Evolutionary conservation across 2,888 invertebrate genomes (phyloP), one percentile per base, ranked within the genome.

Genomic region (Monochamus alternatus): DNA sequence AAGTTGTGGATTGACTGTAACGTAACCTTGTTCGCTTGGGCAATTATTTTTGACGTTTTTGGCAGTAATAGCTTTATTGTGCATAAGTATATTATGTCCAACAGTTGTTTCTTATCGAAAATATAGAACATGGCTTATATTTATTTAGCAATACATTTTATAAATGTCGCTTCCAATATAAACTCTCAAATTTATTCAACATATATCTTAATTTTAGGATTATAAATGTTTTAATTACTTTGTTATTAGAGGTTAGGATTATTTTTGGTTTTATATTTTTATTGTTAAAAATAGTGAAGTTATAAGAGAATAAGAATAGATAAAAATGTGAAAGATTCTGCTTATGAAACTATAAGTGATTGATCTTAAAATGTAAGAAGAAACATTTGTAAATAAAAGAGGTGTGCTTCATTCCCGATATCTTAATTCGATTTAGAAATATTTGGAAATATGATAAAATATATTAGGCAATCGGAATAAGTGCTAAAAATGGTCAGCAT

Each of bases 1-100:
- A 63, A 38, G 43, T 22, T 5, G 44, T 22, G 47, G 10, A 30
- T 64, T 43, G 44, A 30, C 3, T 44, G 12, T 30, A 51, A n/a
- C n/a, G 55, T 55, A 55, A 55, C 55, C 55, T 55, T 55, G 55
- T 5, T 55, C 5, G 55, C 7, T 14, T n/a, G 14, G 55, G 55
- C 22, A 55, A 55, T 55, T 55, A 55, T 55, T 55, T 55, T 55
- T 55, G 55, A 55, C 55, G 14, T 55, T 55, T 55, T n/a, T 55
- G 14, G 55, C 22, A 55, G 14, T 55, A 55, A 55, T 22, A 55
- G 55, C 14, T 38, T 55, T 14, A 22, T 14, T 55, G 55, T 55
- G 9, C 51, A 9, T n/a, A 47, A 47, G 8, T 47, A n/a, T 3
- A 51, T 51, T 3, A 51, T 51, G 55, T n/a, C 22, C 22, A 55